Evolutionary conservation across 2,888 invertebrate species (phyloP).

Genomic region (Caenorhabditis panamensis): DNA sequence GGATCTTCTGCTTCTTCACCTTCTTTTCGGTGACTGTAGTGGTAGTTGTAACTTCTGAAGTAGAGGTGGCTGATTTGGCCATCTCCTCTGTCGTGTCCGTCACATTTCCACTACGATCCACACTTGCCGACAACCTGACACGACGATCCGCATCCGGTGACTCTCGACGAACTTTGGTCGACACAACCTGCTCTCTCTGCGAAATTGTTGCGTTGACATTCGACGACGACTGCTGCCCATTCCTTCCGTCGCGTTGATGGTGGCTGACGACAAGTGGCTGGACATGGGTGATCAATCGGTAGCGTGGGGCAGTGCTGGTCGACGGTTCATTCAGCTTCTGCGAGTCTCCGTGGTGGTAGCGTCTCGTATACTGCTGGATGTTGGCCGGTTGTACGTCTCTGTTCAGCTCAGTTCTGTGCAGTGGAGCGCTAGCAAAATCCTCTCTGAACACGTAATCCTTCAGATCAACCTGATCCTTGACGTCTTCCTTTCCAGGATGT

Average conservation of each 20-base stretch:
- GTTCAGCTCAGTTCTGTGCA: conserved; percentile 46
- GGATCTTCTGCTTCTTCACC: conserved; percentile 20
- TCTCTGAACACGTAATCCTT: conserved; percentile 51
- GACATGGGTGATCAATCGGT: conserved; percentile 52
- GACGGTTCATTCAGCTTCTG: conserved; percentile 26
- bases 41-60: conserved; percentile 4
- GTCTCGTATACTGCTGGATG: conserved; percentile 50
- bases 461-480: conserved; percentile 46
- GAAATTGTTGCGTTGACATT: conserved; percentile 59
- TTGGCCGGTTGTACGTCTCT: conserved; percentile 50
- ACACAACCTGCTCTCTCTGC: conserved; percentile 49
- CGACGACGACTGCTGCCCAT: conserved; percentile 42
- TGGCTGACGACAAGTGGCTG: conserved; percentile 37
- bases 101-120: conserved; percentile 61
- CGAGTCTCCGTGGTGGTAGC: conserved; percentile 53
- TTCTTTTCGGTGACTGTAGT: conserved; percentile 27
- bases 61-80: conserved; percentile 24
- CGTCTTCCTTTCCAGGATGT: conserved; percentile 68
- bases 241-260: conserved; percentile 19
- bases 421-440: not conserved
- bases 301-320: conserved; percentile 24
- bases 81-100: conserved; percentile 54
- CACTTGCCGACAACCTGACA: conserved; percentile 50
- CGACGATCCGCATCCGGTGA: conserved; percentile 60
- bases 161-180: conserved; percentile 57